Evolutionary conservation across 2,113 vertebrate species (phyloP), one percentile per base, ranked within the genome.

Genomic region (Dipodomys ordii): DNA sequence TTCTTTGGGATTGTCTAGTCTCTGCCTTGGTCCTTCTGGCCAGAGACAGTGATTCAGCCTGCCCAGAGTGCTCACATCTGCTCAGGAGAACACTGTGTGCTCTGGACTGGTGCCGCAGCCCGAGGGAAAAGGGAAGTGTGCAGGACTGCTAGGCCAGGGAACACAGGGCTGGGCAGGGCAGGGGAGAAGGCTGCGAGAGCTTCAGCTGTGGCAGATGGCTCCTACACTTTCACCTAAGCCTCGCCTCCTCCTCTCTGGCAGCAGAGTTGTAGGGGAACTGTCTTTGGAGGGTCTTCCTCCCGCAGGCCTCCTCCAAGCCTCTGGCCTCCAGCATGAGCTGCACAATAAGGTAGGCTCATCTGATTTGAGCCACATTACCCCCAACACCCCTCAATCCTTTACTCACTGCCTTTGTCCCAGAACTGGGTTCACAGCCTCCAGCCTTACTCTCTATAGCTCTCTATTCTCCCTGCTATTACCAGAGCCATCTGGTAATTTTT

Each of bases 21-120:
- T 87, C 86, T 94, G 69, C 77, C 82, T 64, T 15, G 7, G 68
- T 44, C 86, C 44, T 89, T 53, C 64, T 93, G 85, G 89, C 94
- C 87, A 68, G 89, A 73, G 94, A 87, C 65, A 91, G 92, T 96
- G 96, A 96, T 71, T 97, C 93, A 96, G 65, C 73, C 81, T 82
- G 62, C 44, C 72, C 78, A 96, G 91, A 96, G 94, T 74, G 71
- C 46, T 77, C 62, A n/a, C 87, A 82, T 92, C 91, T 94, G 95
- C 91, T 88, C 72, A n/a, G 69, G 91, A 95, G 95, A 94, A 96
- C 97, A 93, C 77, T 82, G 65, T 96, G 96, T 97, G 95, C 95
- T 92, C 89, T 96, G 94, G 93, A 84, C 7, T 1, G 1, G 62
- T 0, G 88, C 90, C 32, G 23, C 76, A 74, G 84, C 69, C 95